Evolutionary conservation across 92 coral and sea anemone species (phyloP).

Genomic region (Heliopora coerulea): DNA sequence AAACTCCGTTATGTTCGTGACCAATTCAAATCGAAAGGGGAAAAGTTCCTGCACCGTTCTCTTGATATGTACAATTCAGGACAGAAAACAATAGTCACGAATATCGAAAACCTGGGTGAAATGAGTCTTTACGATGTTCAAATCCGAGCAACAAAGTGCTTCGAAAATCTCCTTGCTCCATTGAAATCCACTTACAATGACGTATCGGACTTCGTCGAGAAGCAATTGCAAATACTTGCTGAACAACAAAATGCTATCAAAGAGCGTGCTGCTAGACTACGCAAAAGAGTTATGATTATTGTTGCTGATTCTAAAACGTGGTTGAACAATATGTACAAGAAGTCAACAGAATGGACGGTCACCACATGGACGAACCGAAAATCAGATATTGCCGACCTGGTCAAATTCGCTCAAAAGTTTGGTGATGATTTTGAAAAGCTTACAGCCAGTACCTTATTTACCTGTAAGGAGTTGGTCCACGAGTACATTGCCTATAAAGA

Average conservation of each 20-base stretch:
- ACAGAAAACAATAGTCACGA: neutral
- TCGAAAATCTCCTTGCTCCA: conserved; percentile 7
- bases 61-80: conserved; percentile 19
- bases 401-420: neutral
- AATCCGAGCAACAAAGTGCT: neutral
- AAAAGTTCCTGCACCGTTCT: conserved; percentile 1
- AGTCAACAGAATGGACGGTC: conserved; percentile 5
- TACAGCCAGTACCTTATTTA: neutral
- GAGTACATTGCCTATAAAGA: conserved; percentile 9
- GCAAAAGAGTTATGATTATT: neutral
- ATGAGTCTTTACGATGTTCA: conserved; percentile 24
- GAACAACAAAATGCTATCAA: neutral
- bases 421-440: neutral
- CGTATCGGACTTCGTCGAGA: conserved; percentile 1
- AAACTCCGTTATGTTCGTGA: neutral
- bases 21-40: neutral
- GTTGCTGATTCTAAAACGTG: neutral
- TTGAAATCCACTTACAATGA: conserved; percentile 11
- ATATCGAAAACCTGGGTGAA: conserved; percentile 13
- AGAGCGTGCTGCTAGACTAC: conserved; percentile 3
- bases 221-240: conserved; percentile 14
- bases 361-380: neutral
- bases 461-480: neutral
- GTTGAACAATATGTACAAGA: too few species aligned
- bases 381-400: neutral